Percentiles rank a stretch among this genome's conserved stretches.
phyloP scores from a whole-genome alignment of 2,797 vertebrate species.

The Peromyscus nudipes region DNA sequence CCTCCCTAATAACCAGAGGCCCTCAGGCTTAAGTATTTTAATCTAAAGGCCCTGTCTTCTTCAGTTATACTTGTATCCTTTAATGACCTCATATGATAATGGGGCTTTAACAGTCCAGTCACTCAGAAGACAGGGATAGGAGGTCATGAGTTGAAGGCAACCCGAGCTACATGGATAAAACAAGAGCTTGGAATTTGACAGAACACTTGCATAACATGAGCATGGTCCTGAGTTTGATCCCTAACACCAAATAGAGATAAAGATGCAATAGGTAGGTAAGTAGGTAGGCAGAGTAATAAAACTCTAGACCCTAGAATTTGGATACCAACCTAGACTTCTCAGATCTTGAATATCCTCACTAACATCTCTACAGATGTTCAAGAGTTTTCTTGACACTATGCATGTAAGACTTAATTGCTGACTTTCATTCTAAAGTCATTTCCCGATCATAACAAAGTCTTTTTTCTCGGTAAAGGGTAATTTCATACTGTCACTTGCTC shows the following conservation, averaged over 20 bases:
- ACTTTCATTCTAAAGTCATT: not conserved
- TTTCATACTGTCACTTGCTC: not conserved
- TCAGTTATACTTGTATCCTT: not conserved
- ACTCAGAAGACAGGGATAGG: not conserved
- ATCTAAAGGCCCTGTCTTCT: not conserved
- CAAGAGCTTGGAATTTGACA: not conserved
- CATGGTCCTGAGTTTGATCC: not conserved
- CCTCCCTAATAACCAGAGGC: not conserved
- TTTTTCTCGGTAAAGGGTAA: not conserved
- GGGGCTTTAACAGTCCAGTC: not conserved
- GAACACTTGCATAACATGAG: not conserved
- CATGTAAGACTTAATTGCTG: not conserved
- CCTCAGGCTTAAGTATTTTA: not conserved
- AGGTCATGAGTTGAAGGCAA: not conserved
- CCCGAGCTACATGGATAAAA: not conserved
- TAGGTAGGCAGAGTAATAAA: not conserved
- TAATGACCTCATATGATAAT: constrained; percentile 13
- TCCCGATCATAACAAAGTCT: not conserved
- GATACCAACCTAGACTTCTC: not conserved
- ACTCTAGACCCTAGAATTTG: not conserved
- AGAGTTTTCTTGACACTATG: not conserved
- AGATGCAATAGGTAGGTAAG: not conserved
- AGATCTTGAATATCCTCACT: not conserved
- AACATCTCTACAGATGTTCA: not conserved
- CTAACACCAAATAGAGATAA: not conserved